phyloP scores from a whole-genome alignment of 2,888 invertebrate species.

The Netelia virgata region DNA sequence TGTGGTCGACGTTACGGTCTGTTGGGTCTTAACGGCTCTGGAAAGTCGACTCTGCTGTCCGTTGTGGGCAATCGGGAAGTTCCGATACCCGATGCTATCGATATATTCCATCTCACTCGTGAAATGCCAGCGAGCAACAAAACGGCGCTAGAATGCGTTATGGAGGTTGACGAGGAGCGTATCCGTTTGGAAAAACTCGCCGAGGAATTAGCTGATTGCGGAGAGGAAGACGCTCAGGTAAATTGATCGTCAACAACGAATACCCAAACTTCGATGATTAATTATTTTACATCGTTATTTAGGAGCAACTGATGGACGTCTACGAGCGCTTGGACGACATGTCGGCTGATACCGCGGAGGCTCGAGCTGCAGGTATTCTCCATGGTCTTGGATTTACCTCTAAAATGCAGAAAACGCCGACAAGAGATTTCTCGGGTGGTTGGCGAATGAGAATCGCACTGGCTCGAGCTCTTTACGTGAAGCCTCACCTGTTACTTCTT shows the following conservation, averaged over 20 bases:
- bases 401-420: conserved; percentile 94
- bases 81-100: conserved; percentile 98
- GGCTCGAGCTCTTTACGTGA: conserved; percentile 97
- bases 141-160: conserved; percentile 97
- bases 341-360: conserved; percentile 97
- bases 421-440: conserved; percentile 96
- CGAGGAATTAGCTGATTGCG: conserved; percentile 94
- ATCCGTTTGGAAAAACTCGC: conserved; percentile 96
- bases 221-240: conserved; percentile 90
- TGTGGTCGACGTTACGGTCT: conserved; percentile 98
- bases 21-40: conserved; percentile 98
- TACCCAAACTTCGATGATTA: background rate
- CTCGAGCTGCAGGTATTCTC: conserved; percentile 96
- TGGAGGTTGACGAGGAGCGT: conserved; percentile 99
- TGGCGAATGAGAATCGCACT: conserved; percentile 99
- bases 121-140: conserved; percentile 99
- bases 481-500: conserved; percentile 97
- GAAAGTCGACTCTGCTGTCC: conserved; percentile 97
- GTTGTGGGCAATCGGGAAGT: conserved; percentile 97
- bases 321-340: conserved; percentile 99
- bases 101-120: conserved; percentile 98
- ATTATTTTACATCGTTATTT: conserved; percentile 67
- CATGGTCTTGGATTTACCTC: conserved; percentile 98
- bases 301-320: conserved; percentile 98
- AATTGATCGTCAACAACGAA: background rate